Conservation (phyloP, 1,140 invertebrate genomes). For the Campoletis sonorensis region DNA sequence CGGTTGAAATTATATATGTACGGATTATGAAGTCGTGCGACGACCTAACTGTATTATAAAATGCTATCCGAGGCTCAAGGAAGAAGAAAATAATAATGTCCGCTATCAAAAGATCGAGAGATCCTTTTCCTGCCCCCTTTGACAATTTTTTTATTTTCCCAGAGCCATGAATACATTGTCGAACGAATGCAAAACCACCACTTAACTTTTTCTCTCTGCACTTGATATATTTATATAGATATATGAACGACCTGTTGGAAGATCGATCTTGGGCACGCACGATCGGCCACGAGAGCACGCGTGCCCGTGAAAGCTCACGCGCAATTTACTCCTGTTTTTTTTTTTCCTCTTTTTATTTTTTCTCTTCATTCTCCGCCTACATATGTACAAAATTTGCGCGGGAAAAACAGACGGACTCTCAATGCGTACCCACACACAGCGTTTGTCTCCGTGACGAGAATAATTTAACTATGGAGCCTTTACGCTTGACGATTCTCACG, state of each 20-base stretch:
- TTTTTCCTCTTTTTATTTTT: neutral
- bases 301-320: constrained; percentile 37
- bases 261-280: constrained; percentile 39
- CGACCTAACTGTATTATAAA: constrained; percentile 63
- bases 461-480: neutral
- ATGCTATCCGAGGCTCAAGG: neutral
- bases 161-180: neutral
- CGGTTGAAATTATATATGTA: constrained; percentile 58
- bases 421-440: neutral
- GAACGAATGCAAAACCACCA: neutral
- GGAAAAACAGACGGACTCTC: neutral
- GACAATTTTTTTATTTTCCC: neutral
- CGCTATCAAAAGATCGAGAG: neutral
- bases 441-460: constrained; percentile 2
- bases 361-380: neutral
- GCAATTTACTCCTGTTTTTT: neutral
- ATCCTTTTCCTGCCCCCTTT: constrained; percentile 23
- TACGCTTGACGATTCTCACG: constrained; percentile 12
- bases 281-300: constrained; percentile 31
- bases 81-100: constrained; percentile 2
- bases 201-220: constrained; percentile 1
- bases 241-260: neutral
- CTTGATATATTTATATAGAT: neutral
- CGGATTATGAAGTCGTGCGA: constrained; percentile 8
- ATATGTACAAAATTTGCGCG: neutral